phyloP scores from a whole-genome alignment of 2,888 invertebrate genomes.

The Heteromyza rotundicornis region DNA sequence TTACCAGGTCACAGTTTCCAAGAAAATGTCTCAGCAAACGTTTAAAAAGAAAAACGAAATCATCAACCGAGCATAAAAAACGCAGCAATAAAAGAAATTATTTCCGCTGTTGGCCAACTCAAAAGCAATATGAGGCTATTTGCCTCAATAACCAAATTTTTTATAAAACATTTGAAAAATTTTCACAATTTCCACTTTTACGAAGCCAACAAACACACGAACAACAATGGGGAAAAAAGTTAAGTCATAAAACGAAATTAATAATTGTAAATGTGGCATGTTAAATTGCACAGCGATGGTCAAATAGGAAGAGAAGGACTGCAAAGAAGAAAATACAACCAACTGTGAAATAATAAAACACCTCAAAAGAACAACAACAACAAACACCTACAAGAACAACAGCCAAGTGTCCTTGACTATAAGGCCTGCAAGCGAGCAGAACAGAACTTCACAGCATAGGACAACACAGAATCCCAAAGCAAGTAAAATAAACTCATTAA shows the following conservation, averaged over 20 bases:
- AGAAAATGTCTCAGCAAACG: no score
- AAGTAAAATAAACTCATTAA: slow-evolving; percentile 25
- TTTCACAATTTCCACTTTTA: neutral
- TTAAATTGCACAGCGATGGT: slow-evolving; percentile 1
- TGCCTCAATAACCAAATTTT: neutral
- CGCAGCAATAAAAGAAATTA: neutral
- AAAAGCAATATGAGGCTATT: neutral
- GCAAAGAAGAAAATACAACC: neutral
- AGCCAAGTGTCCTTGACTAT: neutral
- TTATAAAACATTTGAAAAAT: neutral
- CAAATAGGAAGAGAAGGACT: neutral
- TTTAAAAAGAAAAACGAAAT: no score
- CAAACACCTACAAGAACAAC: slow-evolving; percentile 9
- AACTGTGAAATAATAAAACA: neutral
- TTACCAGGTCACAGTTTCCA: no score
- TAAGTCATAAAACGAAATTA: slow-evolving; percentile 26
- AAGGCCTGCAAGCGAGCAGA: slow-evolving; percentile 1
- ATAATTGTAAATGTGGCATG: slow-evolving; percentile 25
- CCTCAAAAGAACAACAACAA: neutral
- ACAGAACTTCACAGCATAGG: slow-evolving; percentile 13
- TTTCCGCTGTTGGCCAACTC: neutral
- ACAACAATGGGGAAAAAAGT: no score
- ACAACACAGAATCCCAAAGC: neutral
- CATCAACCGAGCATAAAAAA: no score
- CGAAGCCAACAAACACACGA: no score